Percentiles rank a stretch among this genome's conserved stretches.
These are phyloP conservation scores for Stegophylla sp. DNA, from an alignment of 2,888 invertebrate species.

Conservation along the genomic window DNA sequence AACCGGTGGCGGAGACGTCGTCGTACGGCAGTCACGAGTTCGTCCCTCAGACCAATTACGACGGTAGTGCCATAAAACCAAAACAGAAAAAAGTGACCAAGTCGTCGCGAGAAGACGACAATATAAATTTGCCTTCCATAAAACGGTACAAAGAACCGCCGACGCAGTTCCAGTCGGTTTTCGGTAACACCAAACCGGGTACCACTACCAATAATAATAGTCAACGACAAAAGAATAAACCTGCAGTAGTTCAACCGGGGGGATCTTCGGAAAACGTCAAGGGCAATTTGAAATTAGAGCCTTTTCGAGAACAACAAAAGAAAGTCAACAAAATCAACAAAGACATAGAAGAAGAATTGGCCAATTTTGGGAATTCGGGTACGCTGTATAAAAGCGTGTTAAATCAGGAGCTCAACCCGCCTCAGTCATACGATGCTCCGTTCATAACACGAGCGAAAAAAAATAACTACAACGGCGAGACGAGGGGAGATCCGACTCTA, in stretches of 20 bases:
- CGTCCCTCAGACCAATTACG: constrained; percentile 46
- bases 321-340: constrained; percentile 4
- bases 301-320: constrained; percentile 10
- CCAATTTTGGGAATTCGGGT: not conserved
- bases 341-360: constrained; percentile 23
- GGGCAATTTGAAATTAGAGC: constrained; percentile 9
- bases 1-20: not conserved
- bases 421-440: constrained; percentile 34
- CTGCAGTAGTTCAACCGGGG: constrained; percentile 2
- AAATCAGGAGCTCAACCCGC: not conserved
- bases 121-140: not conserved
- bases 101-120: constrained; percentile 9
- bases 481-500: constrained; percentile 21
- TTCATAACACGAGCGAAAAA: constrained; percentile 41
- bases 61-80: constrained; percentile 51
- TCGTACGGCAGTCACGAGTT: not conserved
- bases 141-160: constrained; percentile 2
- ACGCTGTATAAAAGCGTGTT: not conserved
- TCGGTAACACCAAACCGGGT: not conserved
- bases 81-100: constrained; percentile 22
- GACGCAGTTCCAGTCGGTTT: not conserved
- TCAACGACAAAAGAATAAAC: constrained; percentile 26
- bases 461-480: constrained; percentile 21
- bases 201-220: not conserved
- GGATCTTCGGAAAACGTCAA: constrained; percentile 4